Conservation (phyloP, 2,797 vertebrate species). For the Ceryle rudis region DNA sequence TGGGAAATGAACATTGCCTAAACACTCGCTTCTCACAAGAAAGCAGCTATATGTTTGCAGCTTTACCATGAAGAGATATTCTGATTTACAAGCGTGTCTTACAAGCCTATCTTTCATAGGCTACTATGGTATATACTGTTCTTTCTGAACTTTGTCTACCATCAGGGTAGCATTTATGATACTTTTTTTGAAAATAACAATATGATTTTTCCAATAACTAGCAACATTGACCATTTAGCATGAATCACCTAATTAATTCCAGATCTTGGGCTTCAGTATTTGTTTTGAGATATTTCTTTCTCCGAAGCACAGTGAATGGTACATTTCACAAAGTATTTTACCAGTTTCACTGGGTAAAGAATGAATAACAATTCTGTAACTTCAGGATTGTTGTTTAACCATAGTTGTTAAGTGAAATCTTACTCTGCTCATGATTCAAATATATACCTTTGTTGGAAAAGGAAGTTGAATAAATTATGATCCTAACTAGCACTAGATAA, state of each 20-base stretch:
- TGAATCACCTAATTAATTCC: constrained; percentile 67
- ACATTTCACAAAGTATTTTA: constrained; percentile 47
- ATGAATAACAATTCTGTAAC: constrained; percentile 47
- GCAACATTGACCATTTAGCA: background rate
- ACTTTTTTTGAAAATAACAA: background rate
- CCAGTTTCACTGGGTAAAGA: constrained; percentile 5
- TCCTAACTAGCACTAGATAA: background rate
- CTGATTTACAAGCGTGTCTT: background rate
- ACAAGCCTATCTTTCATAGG: background rate
- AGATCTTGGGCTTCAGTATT: constrained; percentile 27
- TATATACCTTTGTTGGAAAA: background rate
- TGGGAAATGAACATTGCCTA: background rate
- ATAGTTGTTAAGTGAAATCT: constrained; percentile 34
- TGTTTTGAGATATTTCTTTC: constrained; percentile 50
- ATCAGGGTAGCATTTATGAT: background rate
- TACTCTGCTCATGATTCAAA: constrained; percentile 4
- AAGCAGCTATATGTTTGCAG: background rate
- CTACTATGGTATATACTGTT: background rate
- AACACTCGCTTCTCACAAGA: background rate
- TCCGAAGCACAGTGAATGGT: constrained; percentile 31
- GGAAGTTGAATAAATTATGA: constrained; percentile 5
- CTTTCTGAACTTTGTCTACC: background rate
- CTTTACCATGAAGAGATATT: background rate
- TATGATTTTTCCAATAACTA: background rate
- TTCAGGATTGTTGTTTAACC: constrained; percentile 40